These are phyloP conservation scores for Melanostoma scalare DNA, from an alignment of 2,888 invertebrate genomes.

Conservation along the genomic window DNA sequence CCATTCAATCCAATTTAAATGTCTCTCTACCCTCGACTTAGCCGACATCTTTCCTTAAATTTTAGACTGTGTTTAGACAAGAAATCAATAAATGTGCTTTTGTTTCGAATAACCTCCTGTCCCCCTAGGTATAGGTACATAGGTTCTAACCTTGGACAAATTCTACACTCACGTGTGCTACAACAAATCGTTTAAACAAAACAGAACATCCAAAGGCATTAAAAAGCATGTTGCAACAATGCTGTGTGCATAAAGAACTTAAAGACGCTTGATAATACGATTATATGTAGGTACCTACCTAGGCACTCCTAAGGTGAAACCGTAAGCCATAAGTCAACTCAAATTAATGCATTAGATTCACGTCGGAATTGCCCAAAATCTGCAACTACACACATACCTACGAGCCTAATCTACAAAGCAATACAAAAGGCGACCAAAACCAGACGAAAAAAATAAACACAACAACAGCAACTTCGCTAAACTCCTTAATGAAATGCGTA, in stretches of 20 bases:
- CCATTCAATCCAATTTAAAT: conserved; percentile 37
- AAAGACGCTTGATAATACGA: too few species aligned
- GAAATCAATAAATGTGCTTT: conserved; percentile 13
- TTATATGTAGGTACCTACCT: too few species aligned
- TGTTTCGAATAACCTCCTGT: background rate
- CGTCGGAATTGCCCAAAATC: background rate
- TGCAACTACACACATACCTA: background rate
- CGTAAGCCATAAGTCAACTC: too few species aligned
- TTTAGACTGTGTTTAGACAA: background rate
- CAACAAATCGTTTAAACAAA: too few species aligned
- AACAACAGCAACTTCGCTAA: conserved; percentile 28
- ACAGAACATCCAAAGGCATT: too few species aligned
- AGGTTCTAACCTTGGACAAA: background rate
- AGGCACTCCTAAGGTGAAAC: too few species aligned
- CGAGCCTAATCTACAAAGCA: background rate
- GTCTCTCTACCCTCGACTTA: conserved; percentile 18
- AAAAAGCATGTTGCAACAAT: too few species aligned
- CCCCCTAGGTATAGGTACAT: background rate
- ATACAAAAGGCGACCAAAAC: conserved; percentile 30
- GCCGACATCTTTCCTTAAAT: background rate
- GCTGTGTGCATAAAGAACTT: too few species aligned
- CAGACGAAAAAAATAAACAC: conserved; percentile 33
- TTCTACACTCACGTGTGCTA: too few species aligned
- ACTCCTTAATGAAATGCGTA: conserved; percentile 66
- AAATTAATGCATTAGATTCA: too few species aligned